These are phyloP conservation scores for Falco naumanni DNA, from an alignment of 2,797 vertebrate genomes.

Conservation along the genomic window DNA sequence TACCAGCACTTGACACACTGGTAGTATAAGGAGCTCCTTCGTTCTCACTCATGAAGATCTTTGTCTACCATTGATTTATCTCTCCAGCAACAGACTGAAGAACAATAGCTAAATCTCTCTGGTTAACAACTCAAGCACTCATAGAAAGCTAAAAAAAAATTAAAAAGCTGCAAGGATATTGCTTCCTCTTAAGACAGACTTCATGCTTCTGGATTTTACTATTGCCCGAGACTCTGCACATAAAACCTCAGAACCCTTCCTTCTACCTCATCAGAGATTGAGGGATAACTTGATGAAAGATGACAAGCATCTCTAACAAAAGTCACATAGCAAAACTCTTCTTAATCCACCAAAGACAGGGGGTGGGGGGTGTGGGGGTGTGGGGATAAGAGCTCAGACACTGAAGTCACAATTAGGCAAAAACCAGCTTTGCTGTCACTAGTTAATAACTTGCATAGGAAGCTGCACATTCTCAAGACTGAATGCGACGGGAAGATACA, in stretches of 20 bases:
- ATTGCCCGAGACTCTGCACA: neutral
- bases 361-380: too few species aligned
- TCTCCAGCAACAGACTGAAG: neutral
- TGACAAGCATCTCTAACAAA: neutral
- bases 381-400: neutral
- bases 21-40: neutral
- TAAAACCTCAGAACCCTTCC: neutral
- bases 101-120: neutral
- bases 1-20: neutral
- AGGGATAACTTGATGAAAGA: neutral
- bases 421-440: neutral
- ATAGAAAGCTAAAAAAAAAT: neutral
- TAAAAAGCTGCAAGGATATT: neutral
- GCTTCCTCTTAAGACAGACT: neutral
- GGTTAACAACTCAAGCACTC: neutral
- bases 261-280: neutral
- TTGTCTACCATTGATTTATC: neutral
- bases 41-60: neutral
- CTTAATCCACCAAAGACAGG: neutral
- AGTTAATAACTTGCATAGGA: neutral
- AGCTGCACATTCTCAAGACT: neutral
- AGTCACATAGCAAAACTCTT: neutral
- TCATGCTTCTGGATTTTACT: neutral
- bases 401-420: rapidly evolving
- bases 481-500: neutral